Evolutionary conservation across 2,797 vertebrate species (phyloP), one percentile per base, ranked within the genome.

Genomic region (Hafferia zeledoni): DNA sequence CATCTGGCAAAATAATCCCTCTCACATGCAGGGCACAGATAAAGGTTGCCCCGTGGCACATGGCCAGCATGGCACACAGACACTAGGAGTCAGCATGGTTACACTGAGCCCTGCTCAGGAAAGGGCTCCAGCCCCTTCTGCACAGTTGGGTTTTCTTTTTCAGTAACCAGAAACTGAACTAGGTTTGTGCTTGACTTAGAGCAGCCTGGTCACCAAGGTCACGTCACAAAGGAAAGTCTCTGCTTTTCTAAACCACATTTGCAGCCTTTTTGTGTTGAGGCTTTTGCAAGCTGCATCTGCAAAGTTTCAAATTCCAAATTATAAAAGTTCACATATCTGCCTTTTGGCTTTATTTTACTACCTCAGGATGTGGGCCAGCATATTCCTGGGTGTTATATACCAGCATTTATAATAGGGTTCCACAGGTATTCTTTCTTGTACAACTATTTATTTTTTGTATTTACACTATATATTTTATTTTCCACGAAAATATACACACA

Each of bases 1-100:
- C 82, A 71, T 50, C 39, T 31, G 44, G 52, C 82, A 94, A 55
- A 90, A 72, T 43, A 92, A 96, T 43, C 93, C 63, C 43, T 70
- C 24, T 19, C 52, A 61, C 5, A 2, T 53, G 89, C 57, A 75
- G 70, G 84, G 82, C 90, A 86, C n/a, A 89, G 46, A 57, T 74
- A 63, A 93, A 83, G 7, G 39, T 37, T 89, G 77, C 41, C 79
- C 68, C 41, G 30, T 43, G 82, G 83, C 89, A 67, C 14, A 0
- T 17, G 49, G 65, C 41, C 78, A 87, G 30, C 0, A 4, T 0
- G 60, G 37, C 49, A 60, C 46, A 59, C 24, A 39, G 77, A 79
- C 85, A 53, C 83, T 44, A 88, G 77, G 72, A 86, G 85, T 70
- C 87, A 88, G 69, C 87, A 22, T 4, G 13, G 61, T 57, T 46